A percentile compares a stretch with the other conserved stretches of the same genome.
These are phyloP conservation scores for Lacerta bilineata DNA, from an alignment of 2,797 vertebrate species.

Conservation along the genomic window DNA sequence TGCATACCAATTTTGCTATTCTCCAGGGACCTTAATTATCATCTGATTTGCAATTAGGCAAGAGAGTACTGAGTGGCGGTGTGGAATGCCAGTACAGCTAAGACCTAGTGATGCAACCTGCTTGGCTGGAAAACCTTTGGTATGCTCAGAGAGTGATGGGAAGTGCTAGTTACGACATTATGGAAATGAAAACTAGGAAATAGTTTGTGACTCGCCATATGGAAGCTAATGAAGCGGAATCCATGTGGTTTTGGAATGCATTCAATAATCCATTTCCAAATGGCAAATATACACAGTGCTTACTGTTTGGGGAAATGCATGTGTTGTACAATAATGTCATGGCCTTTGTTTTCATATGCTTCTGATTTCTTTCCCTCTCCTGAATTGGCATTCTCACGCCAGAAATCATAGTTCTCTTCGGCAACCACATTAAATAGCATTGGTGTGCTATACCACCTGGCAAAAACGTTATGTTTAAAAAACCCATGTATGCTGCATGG, in stretches of 20 bases:
- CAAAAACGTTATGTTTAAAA: accelerated
- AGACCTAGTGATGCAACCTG: background rate
- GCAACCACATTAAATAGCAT: constrained; percentile 22
- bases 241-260: background rate
- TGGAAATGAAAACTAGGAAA: background rate
- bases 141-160: background rate
- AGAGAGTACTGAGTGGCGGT: background rate
- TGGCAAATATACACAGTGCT: background rate
- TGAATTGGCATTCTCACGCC: background rate
- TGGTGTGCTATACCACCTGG: constrained; percentile 25
- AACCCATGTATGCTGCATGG: background rate
- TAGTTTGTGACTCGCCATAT: background rate
- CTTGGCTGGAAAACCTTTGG: background rate
- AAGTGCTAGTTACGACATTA: background rate
- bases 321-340: background rate
- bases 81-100: background rate
- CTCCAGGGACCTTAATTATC: constrained; percentile 46
- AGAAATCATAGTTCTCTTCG: constrained; percentile 22
- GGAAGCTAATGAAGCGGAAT: constrained; percentile 3
- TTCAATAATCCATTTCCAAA: constrained; percentile 19
- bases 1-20: constrained; percentile 41
- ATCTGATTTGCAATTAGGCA: background rate
- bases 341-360: constrained; percentile 24
- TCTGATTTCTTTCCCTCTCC: background rate
- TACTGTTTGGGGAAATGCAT: background rate